Evolutionary conservation across 2,113 vertebrate genomes (phyloP), one percentile per base, ranked within the genome.

Genomic region (Holacanthus passer): DNA sequence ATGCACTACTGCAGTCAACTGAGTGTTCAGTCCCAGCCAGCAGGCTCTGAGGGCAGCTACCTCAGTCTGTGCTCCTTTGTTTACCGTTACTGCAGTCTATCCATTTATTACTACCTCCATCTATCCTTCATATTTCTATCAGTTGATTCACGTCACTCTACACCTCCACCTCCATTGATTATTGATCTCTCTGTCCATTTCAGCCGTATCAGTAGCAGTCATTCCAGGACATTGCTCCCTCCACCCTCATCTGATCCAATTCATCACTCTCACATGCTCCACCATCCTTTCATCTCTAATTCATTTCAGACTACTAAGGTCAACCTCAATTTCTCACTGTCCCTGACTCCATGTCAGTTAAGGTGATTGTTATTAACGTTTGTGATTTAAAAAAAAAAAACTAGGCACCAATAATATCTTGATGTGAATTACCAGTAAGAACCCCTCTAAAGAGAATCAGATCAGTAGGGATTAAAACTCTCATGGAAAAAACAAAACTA

Each of bases 1-100:
- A 88, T 82, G 75, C 79, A 86, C 74, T 12, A 35, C 91, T 89
- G 89, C 86, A 89, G 84, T 64, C 37, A 55, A 52, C 64, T 60
- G 75, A 89, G 73, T 41, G 83, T 70, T 88, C 32, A 43, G 71
- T 82, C 50, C n/a, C 59, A 89, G 84, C 65, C 82, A 82, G 63
- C 69, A 80, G 79, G 67, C 73, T 69, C 39, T 16, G 47, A 86
- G 65, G 39, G 63, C 66, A 84, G 74, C 73, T 16, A 16, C 41
- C 31, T 68, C 39, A 7, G 64, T 27, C 62, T 37, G 66, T 79
- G 77, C 71, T 73, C 69, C 65, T 82, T 85, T 84, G 84, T 90
- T 81, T 81, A 48, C 50, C 5, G 37, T 43, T 29, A 24, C 73
- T 31, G 62, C 71, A 35, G 17, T 39, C 50, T 39, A 1, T 60